These are phyloP conservation scores for Eulemur coronatus DNA, from an alignment of 2,797 vertebrate genomes.

Conservation along the genomic window DNA sequence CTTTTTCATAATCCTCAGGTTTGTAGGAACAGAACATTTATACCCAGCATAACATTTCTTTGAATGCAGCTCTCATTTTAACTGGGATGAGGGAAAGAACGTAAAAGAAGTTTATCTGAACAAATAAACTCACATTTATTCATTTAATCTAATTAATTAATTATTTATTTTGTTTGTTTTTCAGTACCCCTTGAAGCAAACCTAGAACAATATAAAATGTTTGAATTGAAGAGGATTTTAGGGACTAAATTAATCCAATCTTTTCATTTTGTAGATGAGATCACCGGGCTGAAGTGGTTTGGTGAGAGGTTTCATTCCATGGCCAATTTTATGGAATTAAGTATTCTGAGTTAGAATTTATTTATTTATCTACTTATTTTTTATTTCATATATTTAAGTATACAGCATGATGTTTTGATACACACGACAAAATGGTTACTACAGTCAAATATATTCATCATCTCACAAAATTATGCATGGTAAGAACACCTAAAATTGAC, in stretches of 20 bases:
- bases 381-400: background rate
- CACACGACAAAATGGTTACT: background rate
- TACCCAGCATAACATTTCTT: background rate
- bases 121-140: background rate
- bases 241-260: background rate
- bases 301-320: background rate
- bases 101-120: background rate
- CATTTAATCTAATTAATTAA: background rate
- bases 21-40: background rate
- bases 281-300: background rate
- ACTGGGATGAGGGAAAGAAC: background rate
- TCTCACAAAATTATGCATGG: background rate
- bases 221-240: background rate
- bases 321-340: background rate
- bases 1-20: background rate
- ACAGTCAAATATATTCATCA: background rate
- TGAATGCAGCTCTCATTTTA: background rate
- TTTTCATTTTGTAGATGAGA: background rate
- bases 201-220: background rate
- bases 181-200: background rate
- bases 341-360: background rate
- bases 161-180: background rate
- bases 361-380: background rate
- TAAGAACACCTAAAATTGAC: background rate
- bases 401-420: background rate